Evolutionary conservation across 2,888 invertebrate genomes (phyloP), one percentile per base, ranked within the genome.

Genomic region (Nesidiocoris tenuis): DNA sequence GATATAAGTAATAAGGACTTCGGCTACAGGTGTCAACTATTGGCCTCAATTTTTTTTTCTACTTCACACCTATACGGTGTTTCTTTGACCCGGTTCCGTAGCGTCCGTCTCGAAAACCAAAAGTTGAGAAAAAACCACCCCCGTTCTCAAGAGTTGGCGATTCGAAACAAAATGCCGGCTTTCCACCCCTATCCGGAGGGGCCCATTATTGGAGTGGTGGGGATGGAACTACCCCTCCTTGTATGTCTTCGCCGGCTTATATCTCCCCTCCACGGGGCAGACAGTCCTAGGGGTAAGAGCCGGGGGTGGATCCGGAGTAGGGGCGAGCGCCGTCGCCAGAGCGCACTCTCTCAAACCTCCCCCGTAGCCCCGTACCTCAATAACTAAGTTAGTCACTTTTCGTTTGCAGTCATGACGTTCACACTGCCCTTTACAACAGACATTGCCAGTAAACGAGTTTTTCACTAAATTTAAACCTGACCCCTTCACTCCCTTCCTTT

Each of bases 381-480:
- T 87, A 87, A 87, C 87, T 87, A 86, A 86, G 87, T 87, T 87
- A 87, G 87, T 87, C 87, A 86, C 87, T 87, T 87, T 87, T 84
- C 86, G 87, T 85, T 87, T 86, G 86, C 85, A 85, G 85, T 86
- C 85, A 86, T 86, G 86, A 75, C 65, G 75, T 79, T 75, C 66
- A 68, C 68, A 68, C 75, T 61, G 75, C 56, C 64, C 68, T 75
- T 74, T 74, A 74, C 74, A 74, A 74, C 75, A 68, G 75, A 68
- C 68, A 75, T 75, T 56, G 68, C 75, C 75, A 24, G 66, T 75
- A 75, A 75, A 75, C 75, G 67, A 75, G 68, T 75, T 75, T 75
- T 75, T 75, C 66, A 68, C 75, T 75, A 68, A 68, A 75, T 75
- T 75, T 75, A 75, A 74, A 74, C 74, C 74, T 76, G 78, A 54